phyloP scores from a whole-genome alignment of 2,888 invertebrate species.

The Drosophila paracracens region DNA sequence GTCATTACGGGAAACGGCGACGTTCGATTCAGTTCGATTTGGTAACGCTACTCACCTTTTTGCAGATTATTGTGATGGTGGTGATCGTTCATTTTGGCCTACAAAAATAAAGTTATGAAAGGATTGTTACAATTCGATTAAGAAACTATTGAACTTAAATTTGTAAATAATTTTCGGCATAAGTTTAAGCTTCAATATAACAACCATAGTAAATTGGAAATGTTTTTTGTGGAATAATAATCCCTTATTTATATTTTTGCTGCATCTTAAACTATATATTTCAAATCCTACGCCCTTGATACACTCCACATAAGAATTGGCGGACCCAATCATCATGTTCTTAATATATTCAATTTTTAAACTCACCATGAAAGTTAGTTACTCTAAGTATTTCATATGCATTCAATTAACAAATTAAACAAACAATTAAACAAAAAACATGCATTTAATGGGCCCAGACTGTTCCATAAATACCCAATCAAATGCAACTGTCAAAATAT shows the following conservation, averaged over 20 bases:
- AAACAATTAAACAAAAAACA: constrained; percentile 19
- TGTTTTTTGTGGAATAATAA: neutral
- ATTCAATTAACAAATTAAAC: constrained; percentile 35
- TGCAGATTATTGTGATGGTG: constrained; percentile 85
- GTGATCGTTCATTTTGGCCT: constrained; percentile 86
- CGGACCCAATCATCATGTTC: neutral
- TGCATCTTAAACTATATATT: neutral
- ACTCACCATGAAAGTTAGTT: neutral
- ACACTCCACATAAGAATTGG: neutral
- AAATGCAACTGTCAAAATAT: constrained; percentile 44
- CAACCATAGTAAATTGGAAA: neutral
- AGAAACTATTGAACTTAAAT: neutral
- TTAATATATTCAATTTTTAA: too few species aligned
- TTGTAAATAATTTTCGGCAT: neutral
- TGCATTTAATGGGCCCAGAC: constrained; percentile 19
- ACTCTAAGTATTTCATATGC: neutral
- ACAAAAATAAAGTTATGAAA: constrained; percentile 20
- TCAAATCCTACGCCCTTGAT: neutral
- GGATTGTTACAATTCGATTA: neutral
- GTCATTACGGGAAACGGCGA: constrained; percentile 17
- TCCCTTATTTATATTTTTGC: neutral
- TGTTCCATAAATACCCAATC: constrained; percentile 2
- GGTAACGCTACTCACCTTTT: constrained; percentile 82
- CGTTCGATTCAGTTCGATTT: neutral
- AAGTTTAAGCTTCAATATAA: neutral